Conservation (phyloP, 2,888 invertebrate species). For the Thysanoteuthis rhombus region DNA sequence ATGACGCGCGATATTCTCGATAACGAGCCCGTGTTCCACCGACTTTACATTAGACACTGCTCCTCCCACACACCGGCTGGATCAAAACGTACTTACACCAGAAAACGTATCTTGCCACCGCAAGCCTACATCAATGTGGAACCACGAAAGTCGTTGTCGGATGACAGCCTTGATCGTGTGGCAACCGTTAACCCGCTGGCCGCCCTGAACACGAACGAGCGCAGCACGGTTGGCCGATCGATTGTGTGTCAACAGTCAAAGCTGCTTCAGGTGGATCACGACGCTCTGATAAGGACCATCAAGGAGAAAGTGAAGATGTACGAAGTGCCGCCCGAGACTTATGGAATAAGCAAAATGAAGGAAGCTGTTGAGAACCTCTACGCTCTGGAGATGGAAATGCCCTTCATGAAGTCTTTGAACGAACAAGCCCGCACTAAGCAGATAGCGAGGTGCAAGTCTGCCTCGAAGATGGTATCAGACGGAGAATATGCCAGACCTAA, state of each 20-base stretch:
- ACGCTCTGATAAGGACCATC: not conserved
- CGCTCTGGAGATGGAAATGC: not conserved
- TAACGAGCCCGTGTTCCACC: not conserved
- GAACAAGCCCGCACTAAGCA: not conserved
- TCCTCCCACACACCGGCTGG: not conserved
- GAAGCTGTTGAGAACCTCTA: not conserved
- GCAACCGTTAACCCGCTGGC: not conserved
- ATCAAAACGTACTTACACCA: not conserved
- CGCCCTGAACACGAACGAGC: not conserved
- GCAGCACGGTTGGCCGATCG: not conserved
- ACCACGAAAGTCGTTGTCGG: not conserved
- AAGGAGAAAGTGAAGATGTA: not conserved
- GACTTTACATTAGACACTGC: not conserved
- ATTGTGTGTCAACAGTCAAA: not conserved
- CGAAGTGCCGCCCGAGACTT: not conserved
- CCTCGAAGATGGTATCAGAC: too few relatives aligned
- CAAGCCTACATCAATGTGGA: not conserved
- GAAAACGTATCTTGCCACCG: not conserved
- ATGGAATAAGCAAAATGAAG: not conserved
- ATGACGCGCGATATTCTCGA: not conserved
- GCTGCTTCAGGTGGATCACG: not conserved
- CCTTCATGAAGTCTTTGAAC: not conserved
- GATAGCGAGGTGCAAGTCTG: not conserved
- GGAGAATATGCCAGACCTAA: too few relatives aligned
- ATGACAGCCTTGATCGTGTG: not conserved